A percentile compares a stretch with the other conserved stretches of the same genome.
These are phyloP conservation scores for Protobothrops mucrosquamatus DNA, from an alignment of 2,113 vertebrate species.

Conservation along the genomic window DNA sequence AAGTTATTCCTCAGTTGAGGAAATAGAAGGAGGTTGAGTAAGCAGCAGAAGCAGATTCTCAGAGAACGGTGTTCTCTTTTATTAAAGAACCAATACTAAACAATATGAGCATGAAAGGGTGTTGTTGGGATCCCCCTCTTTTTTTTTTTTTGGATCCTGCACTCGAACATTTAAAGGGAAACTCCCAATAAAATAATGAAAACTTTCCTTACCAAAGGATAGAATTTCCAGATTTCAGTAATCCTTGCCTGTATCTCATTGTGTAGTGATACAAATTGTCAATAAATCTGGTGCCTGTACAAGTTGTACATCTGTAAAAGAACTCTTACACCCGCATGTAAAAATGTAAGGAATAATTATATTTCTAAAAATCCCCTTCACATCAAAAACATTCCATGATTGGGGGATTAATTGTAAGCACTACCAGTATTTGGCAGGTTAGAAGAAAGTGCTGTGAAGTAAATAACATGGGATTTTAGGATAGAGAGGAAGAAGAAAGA, in stretches of 20 bases:
- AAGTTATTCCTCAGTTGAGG: background rate
- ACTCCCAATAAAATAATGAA: conserved; percentile 42
- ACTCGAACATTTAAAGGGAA: conserved; percentile 7
- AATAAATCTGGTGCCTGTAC: conserved; percentile 62
- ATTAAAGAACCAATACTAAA: background rate
- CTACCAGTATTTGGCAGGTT: conserved; percentile 70
- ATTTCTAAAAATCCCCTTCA: conserved; percentile 60
- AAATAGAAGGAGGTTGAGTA: background rate
- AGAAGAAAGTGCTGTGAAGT: conserved; percentile 67
- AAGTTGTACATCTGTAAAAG: conserved; percentile 55
- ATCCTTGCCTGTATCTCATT: conserved; percentile 30
- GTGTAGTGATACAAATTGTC: conserved; percentile 37
- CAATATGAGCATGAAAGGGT: background rate
- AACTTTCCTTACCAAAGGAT: conserved; percentile 53
- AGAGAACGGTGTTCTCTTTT: background rate
- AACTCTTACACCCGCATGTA: conserved; percentile 65
- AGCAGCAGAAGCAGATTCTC: background rate
- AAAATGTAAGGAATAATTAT: conserved; percentile 36
- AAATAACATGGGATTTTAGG: conserved; percentile 67
- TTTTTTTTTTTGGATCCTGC: conserved; percentile 27
- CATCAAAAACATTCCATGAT: conserved; percentile 76
- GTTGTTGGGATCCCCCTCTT: background rate
- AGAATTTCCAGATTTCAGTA: conserved; percentile 50
- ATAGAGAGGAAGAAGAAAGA: conserved; percentile 58
- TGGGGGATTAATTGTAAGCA: conserved; percentile 72